Evolutionary conservation across 2,113 vertebrate genomes (phyloP).

Genomic region (Pantherophis guttatus): DNA sequence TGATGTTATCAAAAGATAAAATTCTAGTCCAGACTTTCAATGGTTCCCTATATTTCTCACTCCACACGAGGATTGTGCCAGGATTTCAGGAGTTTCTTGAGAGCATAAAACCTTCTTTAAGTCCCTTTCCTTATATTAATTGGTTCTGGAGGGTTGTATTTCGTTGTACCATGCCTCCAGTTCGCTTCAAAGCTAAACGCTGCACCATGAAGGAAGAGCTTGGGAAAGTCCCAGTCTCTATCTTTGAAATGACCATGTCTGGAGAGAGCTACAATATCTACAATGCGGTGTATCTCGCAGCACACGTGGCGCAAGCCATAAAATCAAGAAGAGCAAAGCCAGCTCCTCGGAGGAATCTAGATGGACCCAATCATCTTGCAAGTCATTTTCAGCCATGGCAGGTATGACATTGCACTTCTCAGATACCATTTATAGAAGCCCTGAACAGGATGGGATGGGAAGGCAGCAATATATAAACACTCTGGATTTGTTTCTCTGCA

Average conservation of each 20-base stretch:
- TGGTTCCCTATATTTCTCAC: background rate
- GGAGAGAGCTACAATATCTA: too few species aligned
- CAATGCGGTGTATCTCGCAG: too few species aligned
- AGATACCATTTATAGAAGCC: too few species aligned
- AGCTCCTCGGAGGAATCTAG: background rate
- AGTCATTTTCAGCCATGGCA: background rate
- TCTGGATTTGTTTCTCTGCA: too few species aligned
- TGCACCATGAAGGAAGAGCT: background rate
- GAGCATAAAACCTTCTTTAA: background rate
- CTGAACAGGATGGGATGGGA: too few species aligned
- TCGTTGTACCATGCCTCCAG: rapidly evolving
- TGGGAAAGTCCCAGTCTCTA: background rate
- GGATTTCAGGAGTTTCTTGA: background rate
- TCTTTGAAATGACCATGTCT: background rate
- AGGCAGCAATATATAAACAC: too few species aligned
- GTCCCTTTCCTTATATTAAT: background rate
- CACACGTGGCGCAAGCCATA: background rate
- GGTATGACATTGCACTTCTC: background rate
- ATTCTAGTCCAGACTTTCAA: background rate
- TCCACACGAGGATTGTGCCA: background rate
- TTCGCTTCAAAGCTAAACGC: background rate
- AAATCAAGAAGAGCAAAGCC: background rate
- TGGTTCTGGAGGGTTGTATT: background rate
- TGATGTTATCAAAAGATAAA: background rate
- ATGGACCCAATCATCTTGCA: background rate